Base-by-base conservation (phyloP, 2,113 vertebrate genomes). In the Cyanoramphus novaezelandiae region DNA sequence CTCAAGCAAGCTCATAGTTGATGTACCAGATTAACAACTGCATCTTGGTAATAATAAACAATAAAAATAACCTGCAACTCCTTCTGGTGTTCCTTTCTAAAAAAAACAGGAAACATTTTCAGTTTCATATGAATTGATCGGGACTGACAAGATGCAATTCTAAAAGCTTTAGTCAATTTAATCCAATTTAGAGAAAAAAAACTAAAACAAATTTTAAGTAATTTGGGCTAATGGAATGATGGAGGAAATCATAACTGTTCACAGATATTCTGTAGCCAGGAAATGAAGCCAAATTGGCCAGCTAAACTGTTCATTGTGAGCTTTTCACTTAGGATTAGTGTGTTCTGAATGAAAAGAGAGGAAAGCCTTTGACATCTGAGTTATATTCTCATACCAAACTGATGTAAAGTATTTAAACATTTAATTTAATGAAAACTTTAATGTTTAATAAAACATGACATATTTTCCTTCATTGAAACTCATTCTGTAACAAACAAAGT, bases 301-400 rank as follows among this genome's bases (percentile, higher is more conserved):
- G 84, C 65, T 88, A 57, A 93, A 75, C 55, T 92, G 72, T 47
- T 90, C 92, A 81, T 53, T 84, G 52, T 76, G 86, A 96, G 90
- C 57, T 86, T 88, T 97, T 90, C 79, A 81, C 68, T 91, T 65
- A 60, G 74, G 92, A 91, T 85, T 97, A 96, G 96, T 96, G 95
- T 97, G 96, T 91, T 98, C 76, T 96, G 81, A 94, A 93, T 95
- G 60, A 93, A 87, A 94, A 92, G 65, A 74, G 68, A 91, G 82
- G 41, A 88, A 78, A 86, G n/a, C 37, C 88, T 94, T 86, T 70
- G 78, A 64, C 64, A 82, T 82, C 50, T 89, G 97, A 98, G 96
- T 97, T 97, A 97, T 98, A 95, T 96, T 98, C 95, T 98, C 86
- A 83, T 92, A 98, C 92, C 60, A 95, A 95, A 95, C 86, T 92